Evolutionary conservation across 2,888 invertebrate genomes (phyloP).

Genomic region (Frankliniella intonsa): DNA sequence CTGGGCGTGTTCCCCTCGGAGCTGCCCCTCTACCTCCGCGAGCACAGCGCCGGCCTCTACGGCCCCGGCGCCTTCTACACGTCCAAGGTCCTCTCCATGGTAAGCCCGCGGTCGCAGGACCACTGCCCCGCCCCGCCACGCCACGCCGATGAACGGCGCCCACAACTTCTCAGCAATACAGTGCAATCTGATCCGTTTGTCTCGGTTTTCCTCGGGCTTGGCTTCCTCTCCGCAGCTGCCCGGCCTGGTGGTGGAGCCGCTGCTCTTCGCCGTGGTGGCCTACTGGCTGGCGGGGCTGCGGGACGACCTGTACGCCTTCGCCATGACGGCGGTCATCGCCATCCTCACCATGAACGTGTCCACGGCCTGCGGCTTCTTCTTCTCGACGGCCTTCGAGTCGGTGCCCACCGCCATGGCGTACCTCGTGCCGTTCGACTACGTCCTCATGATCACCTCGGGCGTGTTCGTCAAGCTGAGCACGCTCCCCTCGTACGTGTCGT

Average conservation of each 20-base stretch:
- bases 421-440: conserved; percentile 79
- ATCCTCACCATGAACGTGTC: conserved; percentile 78
- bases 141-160: not conserved
- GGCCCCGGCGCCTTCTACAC: conserved; percentile 73
- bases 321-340: conserved; percentile 63
- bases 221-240: conserved; percentile 59
- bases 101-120: conserved; percentile 47
- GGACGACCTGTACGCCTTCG: conserved; percentile 61
- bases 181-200: not conserved
- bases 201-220: not conserved
- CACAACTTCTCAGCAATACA: not conserved
- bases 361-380: conserved; percentile 81
- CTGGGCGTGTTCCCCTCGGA: conserved; percentile 76
- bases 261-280: conserved; percentile 72
- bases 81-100: conserved; percentile 74
- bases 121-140: not conserved
- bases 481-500: conserved; percentile 63
- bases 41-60: conserved; percentile 78
- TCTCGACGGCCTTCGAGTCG: conserved; percentile 77
- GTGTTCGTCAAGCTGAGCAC: conserved; percentile 76
- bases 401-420: conserved; percentile 76
- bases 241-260: conserved; percentile 75
- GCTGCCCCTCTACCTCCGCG: conserved; percentile 74
- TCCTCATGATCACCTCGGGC: conserved; percentile 82
- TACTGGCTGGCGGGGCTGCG: conserved; percentile 85